Percentiles rank a stretch among this genome's conserved stretches.
Conservation (phyloP, 2,888 invertebrate species). For the Corbicula japonica region DNA sequence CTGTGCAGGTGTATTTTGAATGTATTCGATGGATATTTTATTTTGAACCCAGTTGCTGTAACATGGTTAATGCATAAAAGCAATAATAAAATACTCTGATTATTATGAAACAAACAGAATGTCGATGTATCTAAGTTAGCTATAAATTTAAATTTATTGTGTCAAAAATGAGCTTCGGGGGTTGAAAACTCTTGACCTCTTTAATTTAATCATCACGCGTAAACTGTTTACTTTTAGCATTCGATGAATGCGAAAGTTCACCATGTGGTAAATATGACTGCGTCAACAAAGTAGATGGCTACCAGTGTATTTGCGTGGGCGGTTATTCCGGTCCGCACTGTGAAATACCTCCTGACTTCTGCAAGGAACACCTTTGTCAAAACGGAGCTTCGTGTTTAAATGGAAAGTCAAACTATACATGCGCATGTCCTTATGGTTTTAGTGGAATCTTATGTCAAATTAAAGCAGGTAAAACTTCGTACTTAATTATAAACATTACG, state of each 20-base stretch:
- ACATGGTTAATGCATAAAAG: no score
- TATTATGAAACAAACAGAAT: no score
- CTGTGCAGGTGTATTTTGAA: no score
- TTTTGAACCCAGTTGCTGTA: no score
- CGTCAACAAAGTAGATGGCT: slow-evolving; percentile 32
- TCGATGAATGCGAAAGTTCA: slow-evolving; percentile 38
- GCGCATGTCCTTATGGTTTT: slow-evolving; percentile 46
- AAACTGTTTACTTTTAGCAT: no score
- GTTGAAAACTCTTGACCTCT: no score
- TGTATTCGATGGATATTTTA: no score
- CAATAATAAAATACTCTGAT: no score
- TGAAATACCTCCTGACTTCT: slow-evolving; percentile 41
- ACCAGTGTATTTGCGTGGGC: slow-evolving; percentile 35
- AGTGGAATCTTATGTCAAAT: slow-evolving; percentile 31
- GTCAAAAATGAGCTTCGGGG: no score
- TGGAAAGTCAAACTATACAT: slow-evolving; percentile 42
- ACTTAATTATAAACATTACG: no score
- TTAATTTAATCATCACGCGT: no score
- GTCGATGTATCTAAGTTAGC: no score
- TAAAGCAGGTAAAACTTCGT: slow-evolving; percentile 44
- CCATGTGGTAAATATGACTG: slow-evolving; percentile 42
- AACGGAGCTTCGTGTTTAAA: slow-evolving; percentile 44
- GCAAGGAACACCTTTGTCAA: slow-evolving; percentile 33
- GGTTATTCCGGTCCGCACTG: slow-evolving; percentile 48
- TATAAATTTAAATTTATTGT: background rate